Base-by-base conservation (phyloP, 1,140 invertebrate species). In the Bombus huntii region DNA sequence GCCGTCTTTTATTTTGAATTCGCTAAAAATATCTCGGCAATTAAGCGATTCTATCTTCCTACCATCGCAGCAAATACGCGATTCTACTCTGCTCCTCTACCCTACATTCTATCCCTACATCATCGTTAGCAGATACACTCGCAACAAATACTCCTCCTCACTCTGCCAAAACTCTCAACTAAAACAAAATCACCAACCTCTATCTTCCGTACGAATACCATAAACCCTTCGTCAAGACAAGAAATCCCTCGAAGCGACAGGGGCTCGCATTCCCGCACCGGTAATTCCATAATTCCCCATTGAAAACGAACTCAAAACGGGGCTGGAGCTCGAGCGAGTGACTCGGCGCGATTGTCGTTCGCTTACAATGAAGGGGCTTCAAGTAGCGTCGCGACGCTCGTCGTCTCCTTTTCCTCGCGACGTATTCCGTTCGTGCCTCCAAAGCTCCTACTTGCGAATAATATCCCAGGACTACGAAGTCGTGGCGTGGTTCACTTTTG, bases 361-460 rank as follows among this genome's bases (percentile, higher is more conserved):
- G 78, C 39, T 65, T 71, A 90, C 85, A 89, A 90, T 87, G 68
- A 73, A 25, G 28, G 76, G 34, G 78, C 47, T 71, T 72, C 85
- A 72, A 89, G 80, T 68, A 86, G 85, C 89, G 86, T 87, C 85
- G 81, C 88, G 88, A 74, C 86, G 82, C 86, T 77, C 83, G 66
- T 68, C 79, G 47, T 76, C 81, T 72, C 75, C 81, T 62, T 83
- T 83, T 81, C 75, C 53, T 37, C 44, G 42, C 87, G 66, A 81
- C 70, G 65, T 71, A 82, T 74, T 81, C 62, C 31, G 18, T 34
- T 68, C 65, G 42, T 75, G 13, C 28, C 31, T n/a, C 59, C 68
- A 22, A 47, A 68, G 66, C 57, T 44, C 13, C 44, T 10, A 22
- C 72, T 81, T 82, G 81, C 83, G 86, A 90, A 90, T 90, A 90